A percentile compares a stretch with the other conserved stretches of the same genome.
Evolutionary conservation across 2,888 invertebrate species (phyloP).

Genomic region (Heteropelma amictum): DNA sequence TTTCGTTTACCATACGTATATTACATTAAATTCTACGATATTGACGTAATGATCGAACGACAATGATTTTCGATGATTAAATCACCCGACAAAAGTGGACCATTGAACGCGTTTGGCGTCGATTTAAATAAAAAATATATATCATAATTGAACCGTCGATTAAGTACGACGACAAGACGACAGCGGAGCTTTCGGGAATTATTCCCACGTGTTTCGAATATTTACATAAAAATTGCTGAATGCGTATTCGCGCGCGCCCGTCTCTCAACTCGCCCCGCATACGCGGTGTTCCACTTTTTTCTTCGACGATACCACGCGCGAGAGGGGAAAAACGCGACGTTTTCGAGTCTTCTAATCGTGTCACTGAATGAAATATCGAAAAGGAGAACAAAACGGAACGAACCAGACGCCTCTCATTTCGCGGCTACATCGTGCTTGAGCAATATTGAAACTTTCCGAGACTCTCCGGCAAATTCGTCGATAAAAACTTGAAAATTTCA

Average conservation of each 20-base stretch:
- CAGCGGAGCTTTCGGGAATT: conserved; percentile 26
- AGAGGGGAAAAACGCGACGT: conserved; percentile 1
- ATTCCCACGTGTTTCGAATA: conserved; percentile 39
- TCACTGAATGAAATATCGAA: conserved; percentile 19
- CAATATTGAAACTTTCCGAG: conserved; percentile 50
- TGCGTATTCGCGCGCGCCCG: conserved; percentile 19
- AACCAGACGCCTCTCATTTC: conserved; percentile 36
- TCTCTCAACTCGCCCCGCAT: neutral
- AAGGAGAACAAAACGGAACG: conserved; percentile 1
- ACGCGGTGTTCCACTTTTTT: neutral
- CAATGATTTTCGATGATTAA: conserved; percentile 41
- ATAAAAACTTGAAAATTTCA: conserved; percentile 44
- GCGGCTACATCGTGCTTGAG: conserved; percentile 32
- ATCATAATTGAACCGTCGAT: conserved; percentile 49
- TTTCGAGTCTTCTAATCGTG: conserved; percentile 24
- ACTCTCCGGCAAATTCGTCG: conserved; percentile 25
- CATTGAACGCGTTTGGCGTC: conserved; percentile 34
- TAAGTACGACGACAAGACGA: conserved; percentile 47
- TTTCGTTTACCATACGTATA: too few relatives aligned
- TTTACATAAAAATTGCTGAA: conserved; percentile 52
- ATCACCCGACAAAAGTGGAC: conserved; percentile 11
- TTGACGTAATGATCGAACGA: conserved; percentile 49
- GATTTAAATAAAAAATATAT: conserved; percentile 16
- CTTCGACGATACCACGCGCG: conserved; percentile 3
- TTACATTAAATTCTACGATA: conserved; percentile 60